Evolutionary conservation across 2,888 invertebrate species (phyloP).

Genomic region (Petrolisthes manimaculis): DNA sequence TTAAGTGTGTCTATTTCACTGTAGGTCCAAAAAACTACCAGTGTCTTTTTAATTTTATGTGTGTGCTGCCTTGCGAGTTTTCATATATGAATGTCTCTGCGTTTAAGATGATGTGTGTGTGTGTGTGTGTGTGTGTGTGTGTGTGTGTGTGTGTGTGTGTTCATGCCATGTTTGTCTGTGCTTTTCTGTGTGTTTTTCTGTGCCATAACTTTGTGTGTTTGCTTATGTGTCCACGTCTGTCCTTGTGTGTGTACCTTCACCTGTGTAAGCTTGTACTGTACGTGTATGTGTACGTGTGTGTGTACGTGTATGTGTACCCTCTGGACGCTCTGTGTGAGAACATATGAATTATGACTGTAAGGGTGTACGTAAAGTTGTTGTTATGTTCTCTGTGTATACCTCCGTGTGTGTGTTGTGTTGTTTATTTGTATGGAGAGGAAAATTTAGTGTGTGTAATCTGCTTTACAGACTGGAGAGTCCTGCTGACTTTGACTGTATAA

Average conservation of each 20-base stretch:
- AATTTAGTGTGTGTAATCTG: not conserved
- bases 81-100: conserved; percentile 10
- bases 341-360: not conserved
- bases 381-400: conserved; percentile 3
- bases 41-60: not conserved
- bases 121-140: conserved; percentile 22
- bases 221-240: too few species aligned
- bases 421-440: too few species aligned
- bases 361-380: conserved; percentile 1
- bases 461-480: too few species aligned
- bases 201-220: too few species aligned
- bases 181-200: not conserved
- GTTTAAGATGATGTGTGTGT: conserved; percentile 5
- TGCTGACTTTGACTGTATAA: too few species aligned
- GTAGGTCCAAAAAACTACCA: too few species aligned
- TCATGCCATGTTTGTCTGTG: too few species aligned
- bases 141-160: conserved; percentile 23
- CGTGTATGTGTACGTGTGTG: not conserved
- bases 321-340: not conserved
- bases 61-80: not conserved
- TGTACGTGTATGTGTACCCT: conserved; percentile 10
- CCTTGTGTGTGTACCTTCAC: too few species aligned
- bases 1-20: not conserved
- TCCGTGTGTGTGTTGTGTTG: conserved; percentile 14
- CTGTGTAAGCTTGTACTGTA: too few species aligned